phyloP scores from a whole-genome alignment of 2,888 invertebrate genomes.

The Danaus chrysippus region DNA sequence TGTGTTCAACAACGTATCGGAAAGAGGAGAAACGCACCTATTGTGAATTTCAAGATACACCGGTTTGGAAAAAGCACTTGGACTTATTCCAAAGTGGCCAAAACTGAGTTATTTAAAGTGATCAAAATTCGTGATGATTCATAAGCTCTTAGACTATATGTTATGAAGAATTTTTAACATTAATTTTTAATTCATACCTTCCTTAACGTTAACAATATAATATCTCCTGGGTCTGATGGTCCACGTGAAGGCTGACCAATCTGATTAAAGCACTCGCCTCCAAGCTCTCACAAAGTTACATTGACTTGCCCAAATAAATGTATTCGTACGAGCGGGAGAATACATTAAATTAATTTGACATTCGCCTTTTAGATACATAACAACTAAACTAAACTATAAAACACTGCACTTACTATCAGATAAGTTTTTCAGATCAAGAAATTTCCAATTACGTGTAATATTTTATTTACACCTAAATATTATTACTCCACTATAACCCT shows the following conservation, averaged over 20 bases:
- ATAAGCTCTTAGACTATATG: background rate
- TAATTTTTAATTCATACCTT: too few relatives aligned
- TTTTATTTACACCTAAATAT: constrained; percentile 12
- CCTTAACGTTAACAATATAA: background rate
- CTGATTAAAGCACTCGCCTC: constrained; percentile 15
- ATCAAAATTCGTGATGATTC: constrained; percentile 21
- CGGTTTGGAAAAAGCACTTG: constrained; percentile 50
- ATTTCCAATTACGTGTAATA: constrained; percentile 14
- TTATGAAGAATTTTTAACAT: background rate
- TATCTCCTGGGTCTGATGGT: background rate
- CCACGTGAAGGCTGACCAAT: constrained; percentile 13
- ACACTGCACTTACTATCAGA: background rate
- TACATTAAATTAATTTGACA: constrained; percentile 30
- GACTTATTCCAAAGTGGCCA: constrained; percentile 64
- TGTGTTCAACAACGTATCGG: constrained; percentile 3
- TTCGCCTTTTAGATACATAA: constrained; percentile 21
- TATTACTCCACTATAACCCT: too few relatives aligned
- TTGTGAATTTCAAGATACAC: constrained; percentile 35
- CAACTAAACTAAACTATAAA: constrained; percentile 17
- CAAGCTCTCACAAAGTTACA: constrained; percentile 18
- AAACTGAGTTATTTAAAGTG: constrained; percentile 52
- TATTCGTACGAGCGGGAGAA: constrained; percentile 21
- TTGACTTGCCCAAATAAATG: constrained; percentile 21
- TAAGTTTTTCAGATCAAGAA: constrained; percentile 10
- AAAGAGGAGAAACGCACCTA: constrained; percentile 12